Evolutionary conservation across 1,140 invertebrate species (phyloP), one percentile per base, ranked within the genome.

Genomic region (Chironomus striatipennis): DNA sequence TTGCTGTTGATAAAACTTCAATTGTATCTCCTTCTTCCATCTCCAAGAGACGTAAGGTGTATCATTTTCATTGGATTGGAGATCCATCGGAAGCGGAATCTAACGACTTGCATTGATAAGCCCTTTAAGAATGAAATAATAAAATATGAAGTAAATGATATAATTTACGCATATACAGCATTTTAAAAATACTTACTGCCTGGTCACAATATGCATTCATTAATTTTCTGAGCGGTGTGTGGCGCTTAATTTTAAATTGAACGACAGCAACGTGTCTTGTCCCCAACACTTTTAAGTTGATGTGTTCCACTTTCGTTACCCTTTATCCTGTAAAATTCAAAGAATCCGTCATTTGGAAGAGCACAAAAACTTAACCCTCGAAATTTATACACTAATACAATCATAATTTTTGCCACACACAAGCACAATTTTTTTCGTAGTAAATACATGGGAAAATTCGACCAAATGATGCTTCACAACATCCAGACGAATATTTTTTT

Each of bases 11-110:
- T 96, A 97, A n/a, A 74, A 97, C 94, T 86, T 97, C 95, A 85
- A 97, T 97, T 78, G 94, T 95, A 80, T 97, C 94, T 5, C 93
- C 94, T 84, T 97, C 94, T 82, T 97, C 94, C 94, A 97, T 97
- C 79, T 96, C n/a, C 94, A 78, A 97, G 84, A 67, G 90, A 89
- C 73, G 90, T 90, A n/a, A 43, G 95, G 95, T 75, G 95, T 97
- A 79, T 97, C 95, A 82, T 90, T 90, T 85, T 97, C 94, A 82
- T 93, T 95, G n/a, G 77, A 97, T 96, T n/a, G 94, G 92, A 80
- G 95, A 92, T 0, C 95, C 95, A 83, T 97, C 95, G n/a, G 84
- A 97, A 97, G 84, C 93, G 87, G 86, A 97, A 97, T 82, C 94
- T 85, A 9, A 96, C 93, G 75, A 93, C 92, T 81, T 92, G 90